These are phyloP conservation scores for Athene noctua DNA, from an alignment of 2,113 vertebrate genomes.

Conservation along the genomic window DNA sequence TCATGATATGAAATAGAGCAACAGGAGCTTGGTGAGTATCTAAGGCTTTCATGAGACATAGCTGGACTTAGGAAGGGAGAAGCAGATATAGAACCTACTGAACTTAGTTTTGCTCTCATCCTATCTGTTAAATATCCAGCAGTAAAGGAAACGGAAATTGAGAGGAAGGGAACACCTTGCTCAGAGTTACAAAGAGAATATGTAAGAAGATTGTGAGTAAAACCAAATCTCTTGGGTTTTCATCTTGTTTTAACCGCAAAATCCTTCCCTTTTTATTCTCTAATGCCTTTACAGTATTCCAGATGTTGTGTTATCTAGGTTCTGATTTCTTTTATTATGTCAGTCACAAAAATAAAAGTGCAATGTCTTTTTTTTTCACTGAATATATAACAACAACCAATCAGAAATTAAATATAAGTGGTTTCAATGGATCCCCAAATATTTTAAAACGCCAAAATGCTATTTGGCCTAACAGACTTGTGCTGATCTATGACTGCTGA, in stretches of 20 bases:
- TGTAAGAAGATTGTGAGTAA: neutral
- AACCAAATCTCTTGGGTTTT: neutral
- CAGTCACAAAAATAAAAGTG: neutral
- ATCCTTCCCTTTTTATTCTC: neutral
- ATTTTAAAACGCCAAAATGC: neutral
- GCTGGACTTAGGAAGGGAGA: neutral
- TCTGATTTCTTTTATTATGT: neutral
- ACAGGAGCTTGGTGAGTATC: neutral
- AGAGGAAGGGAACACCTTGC: neutral
- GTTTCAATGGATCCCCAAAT: neutral
- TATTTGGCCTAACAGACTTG: neutral
- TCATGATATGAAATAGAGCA: accelerated
- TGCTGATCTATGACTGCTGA: neutral
- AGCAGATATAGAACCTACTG: neutral
- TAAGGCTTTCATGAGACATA: neutral
- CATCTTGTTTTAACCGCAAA: neutral
- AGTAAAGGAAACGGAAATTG: neutral
- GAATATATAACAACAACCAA: neutral
- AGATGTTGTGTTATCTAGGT: neutral
- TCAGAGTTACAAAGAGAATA: neutral
- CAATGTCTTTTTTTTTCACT: neutral
- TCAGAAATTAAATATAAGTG: neutral
- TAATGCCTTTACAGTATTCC: neutral
- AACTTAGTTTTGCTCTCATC: neutral
- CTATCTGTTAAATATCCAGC: neutral